Evolutionary conservation across 2,888 invertebrate genomes (phyloP).

Genomic region (Gasteruption jaculator): DNA sequence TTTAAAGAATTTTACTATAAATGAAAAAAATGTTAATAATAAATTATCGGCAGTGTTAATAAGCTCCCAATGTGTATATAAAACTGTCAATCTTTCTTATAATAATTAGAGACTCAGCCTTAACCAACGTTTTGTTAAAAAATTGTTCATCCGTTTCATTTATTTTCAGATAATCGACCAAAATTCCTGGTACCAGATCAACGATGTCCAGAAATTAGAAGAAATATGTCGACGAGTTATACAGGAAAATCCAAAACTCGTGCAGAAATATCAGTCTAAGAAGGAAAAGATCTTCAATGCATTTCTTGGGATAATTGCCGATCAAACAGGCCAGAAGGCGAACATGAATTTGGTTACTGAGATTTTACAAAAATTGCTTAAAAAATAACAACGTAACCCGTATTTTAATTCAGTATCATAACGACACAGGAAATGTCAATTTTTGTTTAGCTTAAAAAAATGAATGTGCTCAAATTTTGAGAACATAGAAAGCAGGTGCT

Average conservation of each 20-base stretch:
- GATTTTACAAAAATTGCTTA: conserved; percentile 62
- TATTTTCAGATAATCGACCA: conserved; percentile 56
- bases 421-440: no score
- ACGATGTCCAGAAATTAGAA: conserved; percentile 58
- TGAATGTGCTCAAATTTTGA: no score
- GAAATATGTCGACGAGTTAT: conserved; percentile 61
- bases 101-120: no score
- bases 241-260: conserved; percentile 63
- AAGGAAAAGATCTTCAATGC: conserved; percentile 67
- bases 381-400: no score
- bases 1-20: no score
- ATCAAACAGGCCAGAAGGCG: conserved; percentile 59
- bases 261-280: conserved; percentile 64
- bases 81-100: no score
- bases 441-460: no score
- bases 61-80: no score
- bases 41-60: no score
- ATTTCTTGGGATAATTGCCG: conserved; percentile 61
- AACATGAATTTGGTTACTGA: conserved; percentile 64
- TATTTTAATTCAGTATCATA: no score
- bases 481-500: no score
- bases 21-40: no score
- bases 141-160: conserved; percentile 18
- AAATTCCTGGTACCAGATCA: conserved; percentile 64
- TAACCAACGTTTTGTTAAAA: conserved; percentile 11